Base-by-base conservation (phyloP, 2,797 vertebrate species). In the Bradypodion pumilum region DNA sequence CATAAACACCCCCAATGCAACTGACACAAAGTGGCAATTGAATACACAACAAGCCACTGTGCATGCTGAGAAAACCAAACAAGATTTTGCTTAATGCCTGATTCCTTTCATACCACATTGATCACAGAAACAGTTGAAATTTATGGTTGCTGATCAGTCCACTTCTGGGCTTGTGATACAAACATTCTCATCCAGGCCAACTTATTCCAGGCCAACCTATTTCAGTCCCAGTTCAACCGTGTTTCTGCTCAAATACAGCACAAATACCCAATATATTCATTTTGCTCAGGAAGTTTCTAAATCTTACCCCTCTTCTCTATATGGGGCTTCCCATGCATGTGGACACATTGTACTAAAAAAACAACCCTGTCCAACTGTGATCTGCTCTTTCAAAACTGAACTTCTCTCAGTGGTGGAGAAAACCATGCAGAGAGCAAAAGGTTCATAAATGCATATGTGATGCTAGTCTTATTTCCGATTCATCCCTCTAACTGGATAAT, bases 401-500 rank as follows among this genome's bases (percentile, higher is more conserved):
- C 9, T n/a, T 70, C 56, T 84, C 40, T 62, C 13, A 23, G 13
- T 60, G 65, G 52, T 60, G 25, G 44, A 65, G 63, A 85, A 40
- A 32, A 70, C 65, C 79, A n/a, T 10, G 15, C 32, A 63, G n/a
- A 81, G 56, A 74, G 76, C 40, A 49, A 85, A 85, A 65, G 35
- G 29, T 46, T 40, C 42, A 63, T 80, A 74, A 80, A 70, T 59
- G 65, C 32, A 70, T 4, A 1, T 76, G 40, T 81, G 84, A 62
- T 69, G 42, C 59, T 76, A 2, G 40, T 77, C 32, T 76, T n/a
- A 63, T 62, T 81, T 76, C 56, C 2, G 42, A 81, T 76, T 81
- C 73, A 81, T 78, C 59, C n/a, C n/a, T 63, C 56, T 52, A 72
- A 84, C 35, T 62, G 82, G 56, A 78, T 84, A 78, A 84, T 78